phyloP scores from a whole-genome alignment of 1,140 invertebrate genomes.

The Aphelinus atriplicis region DNA sequence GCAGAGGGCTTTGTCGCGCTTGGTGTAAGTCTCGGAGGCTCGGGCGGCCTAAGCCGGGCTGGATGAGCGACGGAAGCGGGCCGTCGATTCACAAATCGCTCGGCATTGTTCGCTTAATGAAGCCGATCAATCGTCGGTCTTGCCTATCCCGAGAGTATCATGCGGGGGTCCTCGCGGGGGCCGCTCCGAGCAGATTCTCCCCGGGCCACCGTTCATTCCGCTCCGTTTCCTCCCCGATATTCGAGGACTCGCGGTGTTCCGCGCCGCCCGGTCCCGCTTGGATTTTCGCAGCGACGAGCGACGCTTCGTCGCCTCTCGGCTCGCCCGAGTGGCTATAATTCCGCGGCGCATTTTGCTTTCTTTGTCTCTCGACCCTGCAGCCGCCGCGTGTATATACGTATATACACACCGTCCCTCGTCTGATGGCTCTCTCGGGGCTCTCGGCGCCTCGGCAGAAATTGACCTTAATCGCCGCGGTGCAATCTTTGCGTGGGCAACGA shows the following conservation, averaged over 20 bases:
- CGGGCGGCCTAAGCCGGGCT: not conserved
- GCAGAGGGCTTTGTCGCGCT: too few species aligned
- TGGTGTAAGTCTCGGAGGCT: too few species aligned
- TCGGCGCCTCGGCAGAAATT: not conserved
- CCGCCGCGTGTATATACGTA: too few species aligned
- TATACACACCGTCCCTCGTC: too few species aligned
- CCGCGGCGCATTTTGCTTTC: not conserved
- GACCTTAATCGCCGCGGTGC: not conserved
- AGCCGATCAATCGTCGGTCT: slow-evolving; percentile 47
- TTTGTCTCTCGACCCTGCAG: too few species aligned
- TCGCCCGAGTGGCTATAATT: not conserved
- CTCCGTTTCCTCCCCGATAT: not conserved
- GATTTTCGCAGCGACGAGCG: slow-evolving; percentile 1
- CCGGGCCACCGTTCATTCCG: slow-evolving; percentile 6
- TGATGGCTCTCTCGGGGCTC: too few species aligned
- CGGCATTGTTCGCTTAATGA: slow-evolving; percentile 61
- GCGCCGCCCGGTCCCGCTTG: not conserved
- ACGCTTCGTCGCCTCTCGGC: not conserved
- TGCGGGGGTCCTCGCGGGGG: too few species aligned
- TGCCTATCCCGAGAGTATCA: too few species aligned
- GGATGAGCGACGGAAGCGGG: slow-evolving; percentile 41
- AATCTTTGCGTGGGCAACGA: not conserved
- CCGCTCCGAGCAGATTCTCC: not conserved
- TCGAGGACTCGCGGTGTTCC: not conserved
- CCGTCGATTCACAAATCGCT: slow-evolving; percentile 55